Conservation (phyloP, 2,113 vertebrate genomes). For the Cavia aperea region DNA sequence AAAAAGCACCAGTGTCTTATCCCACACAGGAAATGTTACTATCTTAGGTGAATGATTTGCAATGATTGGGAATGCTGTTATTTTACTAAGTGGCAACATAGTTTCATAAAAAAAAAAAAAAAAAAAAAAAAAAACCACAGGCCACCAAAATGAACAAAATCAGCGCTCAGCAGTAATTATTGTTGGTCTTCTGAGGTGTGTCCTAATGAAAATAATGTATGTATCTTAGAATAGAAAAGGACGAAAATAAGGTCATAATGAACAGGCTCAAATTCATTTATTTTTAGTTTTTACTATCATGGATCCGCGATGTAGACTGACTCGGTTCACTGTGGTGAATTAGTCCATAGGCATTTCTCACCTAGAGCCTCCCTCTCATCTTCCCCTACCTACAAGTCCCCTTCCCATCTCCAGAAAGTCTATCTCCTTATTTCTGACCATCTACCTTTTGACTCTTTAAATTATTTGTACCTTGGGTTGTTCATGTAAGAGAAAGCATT, state of each 20-base stretch:
- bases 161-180: not conserved
- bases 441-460: not conserved
- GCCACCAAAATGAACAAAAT: conserved; percentile 9
- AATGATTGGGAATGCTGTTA: conserved; percentile 19
- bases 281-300: not conserved
- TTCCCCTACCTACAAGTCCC: not conserved
- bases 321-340: not conserved
- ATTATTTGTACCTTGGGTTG: not conserved
- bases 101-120: not conserved
- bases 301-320: not conserved
- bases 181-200: not conserved
- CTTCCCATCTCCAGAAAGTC: not conserved
- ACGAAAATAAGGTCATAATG: not conserved
- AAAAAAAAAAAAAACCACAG: not conserved
- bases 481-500: not conserved
- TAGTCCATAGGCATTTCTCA: not conserved
- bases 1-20: not conserved
- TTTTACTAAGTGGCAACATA: conserved; percentile 22
- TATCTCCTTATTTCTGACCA: not conserved
- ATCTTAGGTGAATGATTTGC: not conserved
- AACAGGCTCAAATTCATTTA: not conserved
- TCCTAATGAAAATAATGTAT: not conserved
- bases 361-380: not conserved
- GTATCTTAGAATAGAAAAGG: conserved; percentile 2
- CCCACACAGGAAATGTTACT: not conserved